These are phyloP conservation scores for Galbula dea DNA, from an alignment of 2,113 vertebrate species.

Conservation along the genomic window DNA sequence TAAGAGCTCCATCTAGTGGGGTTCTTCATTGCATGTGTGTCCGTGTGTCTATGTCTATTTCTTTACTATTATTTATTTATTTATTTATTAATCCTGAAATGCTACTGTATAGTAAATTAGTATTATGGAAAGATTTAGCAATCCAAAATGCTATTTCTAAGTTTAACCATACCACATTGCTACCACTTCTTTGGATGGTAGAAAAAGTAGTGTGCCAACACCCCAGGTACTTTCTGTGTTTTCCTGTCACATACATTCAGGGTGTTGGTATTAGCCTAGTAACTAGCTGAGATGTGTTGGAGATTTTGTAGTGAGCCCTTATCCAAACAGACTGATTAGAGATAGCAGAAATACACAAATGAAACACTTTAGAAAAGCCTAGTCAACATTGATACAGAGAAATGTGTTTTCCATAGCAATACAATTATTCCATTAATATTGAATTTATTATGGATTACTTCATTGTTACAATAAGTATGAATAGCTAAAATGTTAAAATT, in stretches of 20 bases:
- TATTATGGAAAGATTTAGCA: neutral
- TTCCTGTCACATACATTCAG: neutral
- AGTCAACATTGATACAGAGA: neutral
- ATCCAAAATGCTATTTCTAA: neutral
- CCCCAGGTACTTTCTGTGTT: neutral
- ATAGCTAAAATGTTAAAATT: neutral
- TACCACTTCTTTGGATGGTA: neutral
- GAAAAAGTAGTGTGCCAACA: neutral
- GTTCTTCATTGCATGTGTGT: no score
- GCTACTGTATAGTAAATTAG: neutral
- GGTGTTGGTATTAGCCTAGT: neutral
- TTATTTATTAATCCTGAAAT: accelerated
- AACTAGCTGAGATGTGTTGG: neutral
- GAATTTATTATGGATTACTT: neutral
- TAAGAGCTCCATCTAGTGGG: slow-evolving; percentile 45
- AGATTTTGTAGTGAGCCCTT: neutral
- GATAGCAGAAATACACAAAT: neutral
- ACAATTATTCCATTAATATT: neutral
- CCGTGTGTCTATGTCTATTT: no score
- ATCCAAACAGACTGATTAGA: neutral
- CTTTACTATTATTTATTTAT: accelerated
- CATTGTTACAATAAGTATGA: neutral
- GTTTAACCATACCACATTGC: neutral
- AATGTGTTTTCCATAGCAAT: neutral
- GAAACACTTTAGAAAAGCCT: neutral